Conservation (phyloP, 2,888 invertebrate genomes). For the Clusia tigrina region DNA sequence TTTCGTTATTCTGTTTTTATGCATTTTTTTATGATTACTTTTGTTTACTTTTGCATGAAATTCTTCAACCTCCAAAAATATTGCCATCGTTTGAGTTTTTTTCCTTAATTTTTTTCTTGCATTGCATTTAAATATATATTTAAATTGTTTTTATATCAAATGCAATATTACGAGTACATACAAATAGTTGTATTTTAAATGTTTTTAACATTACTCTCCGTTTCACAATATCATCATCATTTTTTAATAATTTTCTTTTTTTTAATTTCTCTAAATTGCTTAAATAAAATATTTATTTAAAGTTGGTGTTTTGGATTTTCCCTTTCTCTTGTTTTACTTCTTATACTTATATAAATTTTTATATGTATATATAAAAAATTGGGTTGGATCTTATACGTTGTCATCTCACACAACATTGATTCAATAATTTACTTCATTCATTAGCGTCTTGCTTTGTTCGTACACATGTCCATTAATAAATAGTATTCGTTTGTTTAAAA, state of each 20-base stretch:
- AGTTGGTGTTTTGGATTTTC: slow-evolving; percentile 37
- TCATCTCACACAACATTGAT: background rate
- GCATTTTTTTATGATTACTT: slow-evolving; percentile 26
- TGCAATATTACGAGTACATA: slow-evolving; percentile 24
- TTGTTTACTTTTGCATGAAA: slow-evolving; percentile 36
- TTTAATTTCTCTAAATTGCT: slow-evolving; percentile 27
- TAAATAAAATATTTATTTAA: slow-evolving; percentile 26
- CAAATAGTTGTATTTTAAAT: slow-evolving; percentile 42
- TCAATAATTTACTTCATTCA: no score
- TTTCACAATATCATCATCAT: slow-evolving; percentile 17
- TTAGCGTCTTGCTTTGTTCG: no score
- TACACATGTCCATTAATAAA: background rate
- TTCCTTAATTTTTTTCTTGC: slow-evolving; percentile 22
- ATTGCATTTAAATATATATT: slow-evolving; percentile 25
- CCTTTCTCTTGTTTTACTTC: slow-evolving; percentile 28
- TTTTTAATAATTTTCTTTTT: slow-evolving; percentile 28
- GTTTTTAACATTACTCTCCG: slow-evolving; percentile 45
- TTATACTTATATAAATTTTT: slow-evolving; percentile 28
- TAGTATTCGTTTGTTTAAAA: slow-evolving; percentile 2
- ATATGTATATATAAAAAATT: slow-evolving; percentile 47
- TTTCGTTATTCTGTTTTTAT: slow-evolving; percentile 13
- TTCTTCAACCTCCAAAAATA: slow-evolving; percentile 54
- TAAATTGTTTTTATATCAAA: slow-evolving; percentile 28
- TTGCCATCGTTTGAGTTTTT: slow-evolving; percentile 47
- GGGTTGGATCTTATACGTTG: slow-evolving; percentile 27